Evolutionary conservation across 1,140 invertebrate genomes (phyloP).

Genomic region (Phortica variegata): DNA sequence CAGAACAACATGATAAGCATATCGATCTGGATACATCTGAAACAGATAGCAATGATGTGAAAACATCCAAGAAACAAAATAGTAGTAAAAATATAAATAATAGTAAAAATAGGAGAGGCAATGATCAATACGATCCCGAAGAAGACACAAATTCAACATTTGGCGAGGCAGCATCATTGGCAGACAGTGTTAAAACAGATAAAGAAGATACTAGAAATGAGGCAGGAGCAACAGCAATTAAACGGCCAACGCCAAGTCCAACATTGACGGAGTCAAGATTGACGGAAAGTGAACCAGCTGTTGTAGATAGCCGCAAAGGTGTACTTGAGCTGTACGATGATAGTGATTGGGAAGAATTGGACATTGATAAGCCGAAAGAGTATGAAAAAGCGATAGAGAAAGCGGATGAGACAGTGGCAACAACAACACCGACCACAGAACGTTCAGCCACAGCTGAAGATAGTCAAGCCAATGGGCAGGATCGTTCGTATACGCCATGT

Average conservation of each 20-base stretch:
- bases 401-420: neutral
- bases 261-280: constrained; percentile 23
- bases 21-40: constrained; percentile 16
- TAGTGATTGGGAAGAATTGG: constrained; percentile 55
- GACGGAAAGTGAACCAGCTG: constrained; percentile 13
- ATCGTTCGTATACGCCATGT: constrained; percentile 68
- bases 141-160: constrained; percentile 7
- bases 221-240: constrained; percentile 14
- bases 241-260: constrained; percentile 29
- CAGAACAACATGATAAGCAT: constrained; percentile 25
- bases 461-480: constrained; percentile 32
- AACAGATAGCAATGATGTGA: constrained; percentile 3
- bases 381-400: constrained; percentile 34
- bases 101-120: neutral
- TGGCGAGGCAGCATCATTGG: constrained; percentile 1
- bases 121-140: constrained; percentile 12
- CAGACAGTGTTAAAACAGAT: constrained; percentile 1
- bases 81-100: neutral
- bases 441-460: neutral
- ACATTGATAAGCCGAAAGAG: constrained; percentile 50
- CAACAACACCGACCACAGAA: neutral
- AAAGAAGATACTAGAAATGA: constrained; percentile 20
- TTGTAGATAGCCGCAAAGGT: constrained; percentile 34
- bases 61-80: constrained; percentile 1
- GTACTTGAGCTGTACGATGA: constrained; percentile 55